Conservation (phyloP, 2,797 vertebrate genomes). For the Microchirus variegatus region DNA sequence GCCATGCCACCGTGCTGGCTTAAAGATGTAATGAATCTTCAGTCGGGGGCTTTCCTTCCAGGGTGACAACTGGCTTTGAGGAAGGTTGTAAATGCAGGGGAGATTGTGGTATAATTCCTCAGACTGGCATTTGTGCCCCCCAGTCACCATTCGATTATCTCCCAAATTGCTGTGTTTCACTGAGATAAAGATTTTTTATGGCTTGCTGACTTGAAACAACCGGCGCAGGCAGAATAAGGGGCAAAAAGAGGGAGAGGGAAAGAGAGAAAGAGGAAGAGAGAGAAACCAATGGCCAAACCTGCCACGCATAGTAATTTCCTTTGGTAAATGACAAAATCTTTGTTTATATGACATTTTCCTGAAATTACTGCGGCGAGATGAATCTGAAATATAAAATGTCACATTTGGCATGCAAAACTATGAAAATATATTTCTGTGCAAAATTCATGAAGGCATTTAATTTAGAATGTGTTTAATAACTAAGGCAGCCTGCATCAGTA, state of each 20-base stretch:
- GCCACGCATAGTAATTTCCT: slow-evolving; percentile 97
- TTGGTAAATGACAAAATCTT: slow-evolving; percentile 99
- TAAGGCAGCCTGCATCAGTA: slow-evolving; percentile 97
- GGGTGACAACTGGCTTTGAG: slow-evolving; percentile 95
- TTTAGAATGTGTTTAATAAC: slow-evolving; percentile 99
- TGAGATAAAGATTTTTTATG: slow-evolving; percentile 99
- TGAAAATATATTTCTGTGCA: slow-evolving; percentile 99
- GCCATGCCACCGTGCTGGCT: slow-evolving; percentile 87
- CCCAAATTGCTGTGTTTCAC: slow-evolving; percentile 99
- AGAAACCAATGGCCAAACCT: slow-evolving; percentile 89
- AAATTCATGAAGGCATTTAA: slow-evolving; percentile 99
- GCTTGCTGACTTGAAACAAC: slow-evolving; percentile 99
- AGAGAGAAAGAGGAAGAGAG: slow-evolving; percentile 55
- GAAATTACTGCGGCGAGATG: slow-evolving; percentile 95
- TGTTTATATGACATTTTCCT: slow-evolving; percentile 99
- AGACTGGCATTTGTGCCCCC: slow-evolving; percentile 99
- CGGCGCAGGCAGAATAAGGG: slow-evolving; percentile 87
- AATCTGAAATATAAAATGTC: slow-evolving; percentile 99
- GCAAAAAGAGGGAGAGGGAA: slow-evolving; percentile 67
- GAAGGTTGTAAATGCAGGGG: slow-evolving; percentile 99
- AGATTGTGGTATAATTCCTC: slow-evolving; percentile 99
- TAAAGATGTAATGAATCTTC: slow-evolving; percentile 95
- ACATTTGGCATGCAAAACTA: slow-evolving; percentile 99
- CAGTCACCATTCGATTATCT: slow-evolving; percentile 99
- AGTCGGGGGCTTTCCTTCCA: slow-evolving; percentile 89